phyloP scores from a whole-genome alignment of 2,797 vertebrate genomes.

The Syncerus caffer region DNA sequence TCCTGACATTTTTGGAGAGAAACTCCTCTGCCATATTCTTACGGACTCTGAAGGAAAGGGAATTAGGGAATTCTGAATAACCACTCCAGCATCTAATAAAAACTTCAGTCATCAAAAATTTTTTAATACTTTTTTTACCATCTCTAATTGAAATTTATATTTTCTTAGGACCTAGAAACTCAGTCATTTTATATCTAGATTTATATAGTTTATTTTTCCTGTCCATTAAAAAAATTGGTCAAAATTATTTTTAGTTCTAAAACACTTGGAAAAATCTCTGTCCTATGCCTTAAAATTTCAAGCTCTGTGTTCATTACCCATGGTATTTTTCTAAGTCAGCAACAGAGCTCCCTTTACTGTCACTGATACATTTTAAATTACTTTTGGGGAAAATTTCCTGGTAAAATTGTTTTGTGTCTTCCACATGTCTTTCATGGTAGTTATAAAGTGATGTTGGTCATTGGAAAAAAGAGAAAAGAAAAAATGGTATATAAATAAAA shows the following conservation, averaged over 20 bases:
- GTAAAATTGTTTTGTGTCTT: neutral
- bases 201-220: neutral
- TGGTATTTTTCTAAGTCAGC: neutral
- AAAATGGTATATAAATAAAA: neutral
- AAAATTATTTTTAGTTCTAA: conserved; percentile 32
- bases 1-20: conserved; percentile 3
- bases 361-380: neutral
- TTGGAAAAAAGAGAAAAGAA: neutral
- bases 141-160: neutral
- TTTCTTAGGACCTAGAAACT: neutral
- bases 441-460: neutral
- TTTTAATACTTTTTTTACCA: neutral
- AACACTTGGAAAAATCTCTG: neutral
- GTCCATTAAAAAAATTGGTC: neutral
- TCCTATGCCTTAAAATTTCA: neutral
- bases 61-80: neutral
- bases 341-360: neutral
- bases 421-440: neutral
- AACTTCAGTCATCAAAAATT: neutral
- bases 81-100: neutral
- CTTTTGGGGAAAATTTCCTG: neutral
- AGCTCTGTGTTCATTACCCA: neutral
- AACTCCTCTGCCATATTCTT: conserved; percentile 7
- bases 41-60: neutral
- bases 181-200: neutral